Evolutionary conservation across 2,888 invertebrate genomes (phyloP).

Genomic region (Drosophila differens): DNA sequence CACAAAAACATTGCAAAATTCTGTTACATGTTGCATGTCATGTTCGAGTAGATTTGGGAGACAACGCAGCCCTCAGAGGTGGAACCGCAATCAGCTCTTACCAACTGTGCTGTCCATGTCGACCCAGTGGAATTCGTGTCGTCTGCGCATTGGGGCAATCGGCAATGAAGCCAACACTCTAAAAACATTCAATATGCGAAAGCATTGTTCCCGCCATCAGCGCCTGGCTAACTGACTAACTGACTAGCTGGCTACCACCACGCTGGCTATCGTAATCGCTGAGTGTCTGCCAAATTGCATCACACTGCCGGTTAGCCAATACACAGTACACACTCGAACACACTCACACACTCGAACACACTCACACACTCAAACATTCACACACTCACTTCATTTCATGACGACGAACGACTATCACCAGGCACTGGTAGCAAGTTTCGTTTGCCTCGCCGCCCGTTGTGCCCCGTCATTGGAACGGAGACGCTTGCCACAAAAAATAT

Average conservation of each 20-base stretch:
- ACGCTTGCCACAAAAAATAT: slow-evolving; percentile 47
- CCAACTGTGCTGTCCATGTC: neutral
- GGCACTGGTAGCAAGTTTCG: slow-evolving; percentile 36
- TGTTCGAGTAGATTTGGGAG: slow-evolving; percentile 12
- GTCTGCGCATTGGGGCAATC: slow-evolving; percentile 45
- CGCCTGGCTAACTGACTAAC: slow-evolving; percentile 10
- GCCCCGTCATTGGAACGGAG: slow-evolving; percentile 55
- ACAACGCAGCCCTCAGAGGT: slow-evolving; percentile 14
- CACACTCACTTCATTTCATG: slow-evolving; percentile 53
- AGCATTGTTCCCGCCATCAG: slow-evolving; percentile 35
- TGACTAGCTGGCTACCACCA: slow-evolving; percentile 13
- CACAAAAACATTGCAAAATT: slow-evolving; percentile 4
- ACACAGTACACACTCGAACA: slow-evolving; percentile 19
- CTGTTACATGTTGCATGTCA: slow-evolving; percentile 35
- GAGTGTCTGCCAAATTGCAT: slow-evolving; percentile 72
- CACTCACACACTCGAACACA: neutral
- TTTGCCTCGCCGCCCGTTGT: slow-evolving; percentile 28
- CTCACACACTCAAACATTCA: slow-evolving; percentile 2
- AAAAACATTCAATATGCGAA: slow-evolving; percentile 12
- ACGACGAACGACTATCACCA: slow-evolving; percentile 50
- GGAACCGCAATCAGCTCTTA: slow-evolving; percentile 3
- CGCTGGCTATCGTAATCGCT: slow-evolving; percentile 58
- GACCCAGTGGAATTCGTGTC: slow-evolving; percentile 21
- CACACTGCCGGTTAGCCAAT: slow-evolving; percentile 59
- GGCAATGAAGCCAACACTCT: slow-evolving; percentile 29